Base-by-base conservation (phyloP, 37 sponge, comb jelly and placozoan genomes). In the Lycopodina hypogea region DNA sequence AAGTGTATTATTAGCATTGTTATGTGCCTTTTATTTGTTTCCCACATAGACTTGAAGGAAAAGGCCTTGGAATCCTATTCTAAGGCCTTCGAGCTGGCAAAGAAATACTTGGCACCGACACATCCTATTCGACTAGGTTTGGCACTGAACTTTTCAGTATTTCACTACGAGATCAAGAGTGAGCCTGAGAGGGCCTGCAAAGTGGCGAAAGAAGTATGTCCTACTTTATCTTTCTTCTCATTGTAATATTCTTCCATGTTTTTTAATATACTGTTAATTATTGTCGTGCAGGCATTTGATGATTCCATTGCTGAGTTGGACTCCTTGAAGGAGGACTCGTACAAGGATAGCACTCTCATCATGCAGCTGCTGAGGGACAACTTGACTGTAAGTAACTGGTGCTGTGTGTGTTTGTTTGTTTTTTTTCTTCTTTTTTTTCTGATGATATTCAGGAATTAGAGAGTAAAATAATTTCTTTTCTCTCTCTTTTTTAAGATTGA, bases 361-460 rank as follows among this genome's bases (percentile, higher is more conserved):
- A 92, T 96, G 97, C 93, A 96, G 87, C 88, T 96, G 0, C 75
- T 96, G 24, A 70, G 94, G 61, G 97, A 96, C 82, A 96, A 96
- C 83, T 84, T 96, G 2, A 96, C 97, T 24, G 86, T 86, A 55
- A 74, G 86, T 73, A 45, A 45, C 8, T 45, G 9, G 4, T 45
- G 9, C 48, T 45, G 48, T 35, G 88, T 83, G 9, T 45, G 9
- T 9, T 45, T 45, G 23, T 32, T 45, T 4, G 48, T 45, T 45
- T 9, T 45, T n/a, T n/a, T n/a, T n/a, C n/a, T n/a, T n/a, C n/a
- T n/a, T n/a, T n/a, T n/a, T n/a, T n/a, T n/a, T n/a, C n/a, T n/a
- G n/a, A n/a, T n/a, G n/a, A n/a, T n/a, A n/a, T n/a, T n/a, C n/a
- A n/a, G n/a, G n/a, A n/a, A n/a, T n/a, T n/a, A n/a, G n/a, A n/a